Percentiles rank a stretch among this genome's conserved stretches.
These are phyloP conservation scores for Telmatherina bonti DNA, from an alignment of 2,797 vertebrate species.

Conservation along the genomic window DNA sequence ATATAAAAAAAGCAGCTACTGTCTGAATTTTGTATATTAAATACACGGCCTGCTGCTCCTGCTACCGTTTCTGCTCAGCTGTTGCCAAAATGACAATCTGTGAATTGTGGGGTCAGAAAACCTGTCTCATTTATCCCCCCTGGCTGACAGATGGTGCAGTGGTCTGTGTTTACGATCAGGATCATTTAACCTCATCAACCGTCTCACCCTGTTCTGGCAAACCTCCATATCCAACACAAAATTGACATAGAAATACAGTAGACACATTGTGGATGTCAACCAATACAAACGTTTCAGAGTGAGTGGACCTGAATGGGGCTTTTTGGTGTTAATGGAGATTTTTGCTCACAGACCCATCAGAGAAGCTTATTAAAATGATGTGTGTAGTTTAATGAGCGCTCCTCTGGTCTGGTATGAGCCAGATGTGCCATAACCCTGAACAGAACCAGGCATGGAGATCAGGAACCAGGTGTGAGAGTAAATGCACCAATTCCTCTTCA, in stretches of 20 bases:
- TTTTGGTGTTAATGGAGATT: slow-evolving; percentile 39
- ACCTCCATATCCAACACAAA: slow-evolving; percentile 35
- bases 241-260: slow-evolving; percentile 38
- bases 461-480: slow-evolving; percentile 33
- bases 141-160: slow-evolving; percentile 18
- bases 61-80: slow-evolving; percentile 37
- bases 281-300: slow-evolving; percentile 49
- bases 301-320: slow-evolving; percentile 18
- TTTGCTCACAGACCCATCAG: slow-evolving; percentile 16
- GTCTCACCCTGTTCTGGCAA: slow-evolving; percentile 50
- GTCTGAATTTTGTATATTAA: background rate
- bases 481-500: slow-evolving; percentile 50
- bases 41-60: slow-evolving; percentile 3
- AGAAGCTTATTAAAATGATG: slow-evolving; percentile 58
- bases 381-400: slow-evolving; percentile 52
- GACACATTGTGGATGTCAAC: slow-evolving; percentile 34
- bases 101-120: slow-evolving; percentile 19
- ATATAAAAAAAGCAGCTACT: background rate
- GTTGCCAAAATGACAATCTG: slow-evolving; percentile 34
- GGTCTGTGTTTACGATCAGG: slow-evolving; percentile 63
- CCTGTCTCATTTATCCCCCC: slow-evolving; percentile 31
- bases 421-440: slow-evolving; percentile 39
- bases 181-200: slow-evolving; percentile 74
- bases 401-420: slow-evolving; percentile 31
- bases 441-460: slow-evolving; percentile 46